Evolutionary conservation across 1,140 invertebrate species (phyloP), one percentile per base, ranked within the genome.

Genomic region (Apolygus lucorum): DNA sequence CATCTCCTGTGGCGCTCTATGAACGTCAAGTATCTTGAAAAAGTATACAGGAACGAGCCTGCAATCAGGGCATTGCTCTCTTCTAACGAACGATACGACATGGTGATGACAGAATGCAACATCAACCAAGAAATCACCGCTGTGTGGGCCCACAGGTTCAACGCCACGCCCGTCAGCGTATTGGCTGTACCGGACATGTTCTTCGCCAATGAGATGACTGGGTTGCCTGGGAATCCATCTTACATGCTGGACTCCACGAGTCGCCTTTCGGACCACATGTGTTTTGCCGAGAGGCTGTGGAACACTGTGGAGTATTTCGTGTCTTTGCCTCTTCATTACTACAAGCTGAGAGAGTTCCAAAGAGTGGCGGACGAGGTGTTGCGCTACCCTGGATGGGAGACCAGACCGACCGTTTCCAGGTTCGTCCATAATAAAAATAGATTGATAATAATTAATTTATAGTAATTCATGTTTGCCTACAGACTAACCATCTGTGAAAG

Each of bases 381-480:
- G 52, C 73, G 65, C 17, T 74, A 73, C 59, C 54, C 63, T 22
- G 73, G 72, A 28, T 72, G 64, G 17, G 64, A 74, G 29, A 69
- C n/a, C 2, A 73, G 70, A 63, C 73, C 74, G 14, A 27, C 68
- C 1, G 29, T 76, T 11, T 25, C 52, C 22, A 67, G 74, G 25
- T 65, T 76, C 68, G 52, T 71, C n/a, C 54, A 63, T 21, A 71
- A 73, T 26, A 72, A 68, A 25, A n/a, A n/a, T n/a, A 68, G 71
- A 1, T 17, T 75, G 17, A 34, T 74, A 21, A 25, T 75, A 4
- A 64, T 73, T 0, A 74, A 79, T 59, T 71, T 71, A 22, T 77
- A 79, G 22, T 80, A 81, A 71, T 79, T 79, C 42, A 76, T 69
- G 77, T 1, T 70, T 71, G 68, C 70, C 72, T 0, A 28, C 71